Evolutionary conservation across 1,140 invertebrate genomes (phyloP).

Genomic region (Pseudomyrmex pallidus): DNA sequence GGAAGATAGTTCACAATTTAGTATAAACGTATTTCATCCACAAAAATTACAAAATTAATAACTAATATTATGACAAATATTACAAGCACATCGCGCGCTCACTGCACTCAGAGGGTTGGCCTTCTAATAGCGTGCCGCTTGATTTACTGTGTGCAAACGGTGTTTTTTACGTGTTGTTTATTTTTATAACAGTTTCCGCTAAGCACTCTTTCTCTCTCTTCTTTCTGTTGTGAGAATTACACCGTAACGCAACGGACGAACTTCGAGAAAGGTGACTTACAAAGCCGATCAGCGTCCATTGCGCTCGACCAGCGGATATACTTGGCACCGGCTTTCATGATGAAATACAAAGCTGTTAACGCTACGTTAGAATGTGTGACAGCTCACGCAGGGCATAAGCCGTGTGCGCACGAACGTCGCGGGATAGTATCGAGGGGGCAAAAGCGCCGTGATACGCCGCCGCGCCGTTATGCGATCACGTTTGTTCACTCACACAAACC

Average conservation of each 20-base stretch:
- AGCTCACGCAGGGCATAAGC: slow-evolving; percentile 42
- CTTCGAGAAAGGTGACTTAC: slow-evolving; percentile 43
- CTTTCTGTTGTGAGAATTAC: neutral
- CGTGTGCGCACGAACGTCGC: slow-evolving; percentile 14
- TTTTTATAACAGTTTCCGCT: neutral
- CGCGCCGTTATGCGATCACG: slow-evolving; percentile 35
- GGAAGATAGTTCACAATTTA: neutral
- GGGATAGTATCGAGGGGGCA: neutral
- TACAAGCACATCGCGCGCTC: neutral
- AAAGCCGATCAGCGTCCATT: slow-evolving; percentile 49
- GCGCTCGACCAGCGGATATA: slow-evolving; percentile 37
- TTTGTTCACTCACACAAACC: neutral
- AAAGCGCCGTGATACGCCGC: neutral
- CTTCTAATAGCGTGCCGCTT: neutral
- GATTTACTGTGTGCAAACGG: neutral
- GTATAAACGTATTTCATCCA: neutral
- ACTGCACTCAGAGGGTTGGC: neutral
- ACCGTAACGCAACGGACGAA: neutral
- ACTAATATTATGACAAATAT: no score
- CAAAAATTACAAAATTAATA: no score
- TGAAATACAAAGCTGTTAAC: slow-evolving; percentile 68
- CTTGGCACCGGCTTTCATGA: slow-evolving; percentile 59
- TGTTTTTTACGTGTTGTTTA: neutral
- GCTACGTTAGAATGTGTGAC: slow-evolving; percentile 53
- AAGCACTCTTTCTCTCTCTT: neutral